These are phyloP conservation scores for Tiliacea citrago DNA, from an alignment of 2,888 invertebrate genomes.

Conservation along the genomic window DNA sequence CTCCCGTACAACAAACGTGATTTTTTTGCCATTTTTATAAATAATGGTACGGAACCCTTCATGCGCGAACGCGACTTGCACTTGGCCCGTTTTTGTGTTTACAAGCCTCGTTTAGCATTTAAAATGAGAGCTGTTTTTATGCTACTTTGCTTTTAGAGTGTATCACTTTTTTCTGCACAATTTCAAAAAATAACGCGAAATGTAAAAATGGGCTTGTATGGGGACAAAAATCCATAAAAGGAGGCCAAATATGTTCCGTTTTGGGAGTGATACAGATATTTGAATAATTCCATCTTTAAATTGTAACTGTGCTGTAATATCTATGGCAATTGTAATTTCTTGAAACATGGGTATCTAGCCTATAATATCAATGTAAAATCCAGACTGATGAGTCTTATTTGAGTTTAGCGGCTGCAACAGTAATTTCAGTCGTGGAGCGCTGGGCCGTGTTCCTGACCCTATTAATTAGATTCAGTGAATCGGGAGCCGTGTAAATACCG, in stretches of 20 bases:
- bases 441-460: conserved; percentile 46
- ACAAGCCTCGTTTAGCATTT: conserved; percentile 1
- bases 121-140: background rate
- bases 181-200: background rate
- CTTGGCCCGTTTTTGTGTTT: too few species aligned
- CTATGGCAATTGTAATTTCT: background rate
- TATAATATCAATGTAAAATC: conserved; percentile 16
- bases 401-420: conserved; percentile 24
- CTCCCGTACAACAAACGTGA: too few species aligned
- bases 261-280: background rate
- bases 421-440: conserved; percentile 33
- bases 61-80: too few species aligned
- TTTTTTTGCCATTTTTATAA: too few species aligned
- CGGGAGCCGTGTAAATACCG: conserved; percentile 48
- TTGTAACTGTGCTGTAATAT: background rate
- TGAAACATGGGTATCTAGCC: background rate
- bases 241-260: background rate
- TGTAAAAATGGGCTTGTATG: background rate
- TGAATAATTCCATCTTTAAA: background rate
- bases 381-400: background rate
- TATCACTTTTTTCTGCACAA: background rate
- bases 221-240: background rate
- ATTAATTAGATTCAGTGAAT: conserved; percentile 56
- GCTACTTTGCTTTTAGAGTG: conserved; percentile 1
- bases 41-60: too few species aligned